Conservation (phyloP, 1,140 invertebrate species). For the Pygmarrhopalites habei region DNA sequence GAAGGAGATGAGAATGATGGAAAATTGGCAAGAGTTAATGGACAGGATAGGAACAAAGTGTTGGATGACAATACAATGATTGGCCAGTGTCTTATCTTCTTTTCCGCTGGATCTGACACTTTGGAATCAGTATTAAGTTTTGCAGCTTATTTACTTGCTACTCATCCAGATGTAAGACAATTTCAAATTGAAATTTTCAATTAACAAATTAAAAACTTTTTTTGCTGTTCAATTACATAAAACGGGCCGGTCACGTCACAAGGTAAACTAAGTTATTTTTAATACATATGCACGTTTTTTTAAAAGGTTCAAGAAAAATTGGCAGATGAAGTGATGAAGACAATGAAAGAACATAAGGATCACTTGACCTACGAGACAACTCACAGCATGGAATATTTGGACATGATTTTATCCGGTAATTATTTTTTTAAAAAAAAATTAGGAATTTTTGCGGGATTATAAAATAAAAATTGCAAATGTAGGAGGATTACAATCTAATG, state of each 20-base stretch:
- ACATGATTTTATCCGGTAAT: slow-evolving; percentile 33
- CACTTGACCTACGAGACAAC: slow-evolving; percentile 36
- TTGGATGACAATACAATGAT: slow-evolving; percentile 21
- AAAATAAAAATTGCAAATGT: not conserved
- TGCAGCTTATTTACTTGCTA: slow-evolving; percentile 43
- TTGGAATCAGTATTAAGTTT: slow-evolving; percentile 43
- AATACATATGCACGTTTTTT: too few species aligned
- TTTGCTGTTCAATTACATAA: too few species aligned
- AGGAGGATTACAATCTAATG: not conserved
- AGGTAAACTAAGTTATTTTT: too few species aligned
- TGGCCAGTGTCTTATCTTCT: slow-evolving; percentile 39
- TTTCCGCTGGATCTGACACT: slow-evolving; percentile 48
- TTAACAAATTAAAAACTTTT: too few species aligned
- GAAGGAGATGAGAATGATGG: slow-evolving; percentile 26
- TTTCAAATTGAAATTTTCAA: too few species aligned
- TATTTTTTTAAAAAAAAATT: not conserved
- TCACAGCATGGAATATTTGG: slow-evolving; percentile 32
- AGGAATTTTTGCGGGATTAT: not conserved
- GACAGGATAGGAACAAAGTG: not conserved
- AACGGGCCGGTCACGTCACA: too few species aligned
- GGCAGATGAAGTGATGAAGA: slow-evolving; percentile 17
- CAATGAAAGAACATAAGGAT: slow-evolving; percentile 19
- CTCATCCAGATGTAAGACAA: slow-evolving; percentile 45
- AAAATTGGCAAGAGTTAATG: not conserved
- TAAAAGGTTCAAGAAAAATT: slow-evolving; percentile 38